Base-by-base conservation (phyloP, 2,113 vertebrate species). In the Centropus bengalensis region DNA sequence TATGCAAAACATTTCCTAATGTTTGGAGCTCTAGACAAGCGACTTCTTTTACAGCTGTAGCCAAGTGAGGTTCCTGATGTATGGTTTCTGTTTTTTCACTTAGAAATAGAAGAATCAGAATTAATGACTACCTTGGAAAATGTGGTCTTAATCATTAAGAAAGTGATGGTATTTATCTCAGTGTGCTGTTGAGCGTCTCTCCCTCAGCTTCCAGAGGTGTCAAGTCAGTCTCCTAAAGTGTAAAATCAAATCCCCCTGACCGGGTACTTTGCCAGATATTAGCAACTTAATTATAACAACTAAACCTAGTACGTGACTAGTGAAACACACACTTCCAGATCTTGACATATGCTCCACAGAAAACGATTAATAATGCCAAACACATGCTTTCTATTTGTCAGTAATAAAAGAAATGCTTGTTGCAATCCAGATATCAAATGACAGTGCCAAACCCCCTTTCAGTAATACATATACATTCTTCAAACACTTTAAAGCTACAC, bases 321-420 rank as follows among this genome's bases (percentile, higher is more conserved):
- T 79, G 76, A 96, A 94, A 86, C 64, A 56, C 15, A 58, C 52
- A 49, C 68, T 88, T 79, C 86, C 92, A 82, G 82, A 79, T 73
- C 69, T 86, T 90, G 80, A 93, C 92, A 95, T 73, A 62, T 81
- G 80, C 45, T 91, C 27, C 20, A 51, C 81, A 96, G 90, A 94
- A 96, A 95, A 93, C 88, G 93, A 91, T 79, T 94, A 96, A 96
- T 94, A 94, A 93, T 71, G 84, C 86, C 93, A 96, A 91, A 88
- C 82, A 90, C 60, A 86, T 89, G 93, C 51, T 96, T 96, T 87
- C 69, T 94, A 93, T 96, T 96, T 96, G 80, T 91, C 82, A 86
- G 83, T 80, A 93, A 88, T 92, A 93, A 92, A 96, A 93, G 11
- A 96, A 96, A 55, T 73, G 32, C 36, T 88, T 92, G 66, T 93